phyloP scores from a whole-genome alignment of 2,797 vertebrate genomes.

The Crax fasciolata region DNA sequence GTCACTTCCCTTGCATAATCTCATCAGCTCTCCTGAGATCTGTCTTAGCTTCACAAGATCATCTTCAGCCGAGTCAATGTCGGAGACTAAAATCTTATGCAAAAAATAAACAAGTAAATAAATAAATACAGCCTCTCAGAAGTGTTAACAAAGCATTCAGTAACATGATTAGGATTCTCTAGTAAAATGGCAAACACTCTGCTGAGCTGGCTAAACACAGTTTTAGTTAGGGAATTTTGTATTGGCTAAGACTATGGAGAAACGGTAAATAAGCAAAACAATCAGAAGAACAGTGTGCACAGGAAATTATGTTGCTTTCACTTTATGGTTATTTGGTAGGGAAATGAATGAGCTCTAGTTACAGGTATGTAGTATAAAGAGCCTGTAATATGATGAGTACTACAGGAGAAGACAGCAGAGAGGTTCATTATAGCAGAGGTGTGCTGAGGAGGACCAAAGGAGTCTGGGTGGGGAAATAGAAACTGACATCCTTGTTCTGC shows the following conservation, averaged over 20 bases:
- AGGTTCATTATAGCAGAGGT: background rate
- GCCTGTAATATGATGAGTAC: background rate
- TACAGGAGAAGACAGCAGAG: background rate
- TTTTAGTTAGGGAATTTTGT: background rate
- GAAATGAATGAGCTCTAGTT: background rate
- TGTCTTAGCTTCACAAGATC: constrained; percentile 77
- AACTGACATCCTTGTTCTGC: background rate
- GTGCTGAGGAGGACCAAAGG: background rate
- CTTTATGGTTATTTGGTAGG: background rate
- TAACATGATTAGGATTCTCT: background rate
- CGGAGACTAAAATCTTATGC: constrained; percentile 73
- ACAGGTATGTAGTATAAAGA: background rate
- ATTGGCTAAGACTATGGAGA: background rate
- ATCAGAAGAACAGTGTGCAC: background rate
- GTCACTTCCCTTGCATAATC: background rate
- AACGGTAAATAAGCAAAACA: background rate
- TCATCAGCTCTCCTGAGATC: constrained; percentile 58
- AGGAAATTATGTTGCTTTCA: background rate
- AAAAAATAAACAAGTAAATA: constrained; percentile 16
- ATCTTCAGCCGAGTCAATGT: constrained; percentile 64
- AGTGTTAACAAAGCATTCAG: background rate
- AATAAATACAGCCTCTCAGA: background rate
- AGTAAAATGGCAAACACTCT: background rate
- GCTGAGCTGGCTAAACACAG: background rate
- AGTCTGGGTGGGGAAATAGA: background rate